Percentiles rank a stretch among this genome's conserved stretches.
Conservation (phyloP, 2,113 vertebrate genomes). For the Panurus biarmicus region DNA sequence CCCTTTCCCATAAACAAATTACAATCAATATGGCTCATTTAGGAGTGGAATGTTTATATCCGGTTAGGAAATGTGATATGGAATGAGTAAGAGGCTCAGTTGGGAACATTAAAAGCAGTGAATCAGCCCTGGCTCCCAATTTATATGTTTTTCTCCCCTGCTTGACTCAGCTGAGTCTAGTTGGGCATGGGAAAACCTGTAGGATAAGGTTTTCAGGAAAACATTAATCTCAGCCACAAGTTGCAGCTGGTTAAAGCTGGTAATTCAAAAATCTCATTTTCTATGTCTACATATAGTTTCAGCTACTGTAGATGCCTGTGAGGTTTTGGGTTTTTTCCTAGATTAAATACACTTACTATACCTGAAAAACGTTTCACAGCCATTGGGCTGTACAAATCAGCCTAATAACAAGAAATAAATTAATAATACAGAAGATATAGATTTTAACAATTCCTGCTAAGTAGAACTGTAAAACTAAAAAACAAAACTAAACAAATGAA, state of each 20-base stretch:
- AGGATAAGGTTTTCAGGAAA: background rate
- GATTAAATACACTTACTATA: background rate
- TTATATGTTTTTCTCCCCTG: background rate
- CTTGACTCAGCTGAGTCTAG: background rate
- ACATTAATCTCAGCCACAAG: background rate
- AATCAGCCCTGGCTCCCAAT: background rate
- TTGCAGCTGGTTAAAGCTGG: background rate
- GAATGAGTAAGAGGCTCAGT: background rate
- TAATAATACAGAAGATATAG: background rate
- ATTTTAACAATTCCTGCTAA: background rate
- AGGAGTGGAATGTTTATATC: background rate
- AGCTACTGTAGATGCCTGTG: background rate
- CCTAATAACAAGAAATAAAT: background rate
- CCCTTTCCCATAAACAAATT: background rate
- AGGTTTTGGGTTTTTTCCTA: accelerated
- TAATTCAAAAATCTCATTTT: background rate
- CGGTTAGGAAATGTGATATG: background rate
- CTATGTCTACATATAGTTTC: background rate
- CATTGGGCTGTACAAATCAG: background rate
- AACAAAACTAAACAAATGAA: background rate
- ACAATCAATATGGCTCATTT: background rate
- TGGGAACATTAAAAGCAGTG: background rate
- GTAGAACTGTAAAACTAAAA: background rate
- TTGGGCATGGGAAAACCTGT: background rate
- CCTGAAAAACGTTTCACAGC: background rate